These are phyloP conservation scores for Pissodes strobi DNA, from an alignment of 1,140 invertebrate genomes.

Conservation along the genomic window DNA sequence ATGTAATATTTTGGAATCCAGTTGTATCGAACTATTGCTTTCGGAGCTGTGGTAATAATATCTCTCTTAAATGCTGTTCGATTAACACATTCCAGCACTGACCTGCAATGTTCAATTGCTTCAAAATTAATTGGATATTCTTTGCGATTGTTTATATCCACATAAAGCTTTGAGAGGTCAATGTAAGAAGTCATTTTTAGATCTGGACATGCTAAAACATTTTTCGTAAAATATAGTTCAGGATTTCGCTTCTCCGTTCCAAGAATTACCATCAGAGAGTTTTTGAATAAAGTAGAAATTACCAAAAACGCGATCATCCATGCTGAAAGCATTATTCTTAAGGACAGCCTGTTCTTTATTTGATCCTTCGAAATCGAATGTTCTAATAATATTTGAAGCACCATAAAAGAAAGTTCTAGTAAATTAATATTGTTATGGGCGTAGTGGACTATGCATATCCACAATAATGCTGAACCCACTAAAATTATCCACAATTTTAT, in stretches of 20 bases:
- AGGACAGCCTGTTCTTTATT: background rate
- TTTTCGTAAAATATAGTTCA: background rate
- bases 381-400: constrained; percentile 12
- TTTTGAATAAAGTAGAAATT: constrained; percentile 20
- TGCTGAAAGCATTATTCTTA: background rate
- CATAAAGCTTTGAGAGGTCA: constrained; percentile 3
- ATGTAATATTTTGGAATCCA: constrained; percentile 22
- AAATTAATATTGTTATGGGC: background rate
- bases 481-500: background rate
- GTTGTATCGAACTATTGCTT: constrained; percentile 12
- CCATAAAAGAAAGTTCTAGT: background rate
- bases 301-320: constrained; percentile 18
- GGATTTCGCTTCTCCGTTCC: background rate
- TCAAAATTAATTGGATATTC: constrained; percentile 3
- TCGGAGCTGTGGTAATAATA: background rate
- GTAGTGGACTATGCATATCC: constrained; percentile 3
- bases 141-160: background rate
- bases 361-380: background rate
- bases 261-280: constrained; percentile 14
- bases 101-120: constrained; percentile 6
- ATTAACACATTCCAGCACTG: constrained; percentile 11
- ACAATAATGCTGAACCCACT: background rate
- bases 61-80: constrained; percentile 17
- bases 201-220: background rate
- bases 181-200: constrained; percentile 9